Evolutionary conservation across 2,797 vertebrate species (phyloP).

Genomic region (Pseudochirops cupreus): DNA sequence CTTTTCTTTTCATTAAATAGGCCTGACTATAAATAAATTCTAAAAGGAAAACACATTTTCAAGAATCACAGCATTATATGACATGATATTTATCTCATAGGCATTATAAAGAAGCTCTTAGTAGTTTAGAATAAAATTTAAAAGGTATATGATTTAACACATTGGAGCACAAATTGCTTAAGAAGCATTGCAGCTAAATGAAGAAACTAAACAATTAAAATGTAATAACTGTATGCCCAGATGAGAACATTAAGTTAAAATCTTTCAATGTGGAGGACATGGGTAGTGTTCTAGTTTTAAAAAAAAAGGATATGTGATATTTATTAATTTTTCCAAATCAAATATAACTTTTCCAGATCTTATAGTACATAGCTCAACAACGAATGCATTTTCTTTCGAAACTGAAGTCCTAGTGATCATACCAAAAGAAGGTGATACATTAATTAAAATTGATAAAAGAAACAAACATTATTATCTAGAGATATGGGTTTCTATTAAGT

Average conservation of each 20-base stretch:
- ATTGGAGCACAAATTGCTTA: constrained; percentile 1
- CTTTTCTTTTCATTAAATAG: constrained; percentile 54
- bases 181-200: not conserved
- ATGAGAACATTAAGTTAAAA: constrained; percentile 41
- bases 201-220: constrained; percentile 26
- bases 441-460: not conserved
- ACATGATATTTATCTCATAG: not conserved
- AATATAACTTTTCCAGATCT: not conserved
- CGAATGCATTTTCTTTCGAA: constrained; percentile 26
- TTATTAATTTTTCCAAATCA: not conserved
- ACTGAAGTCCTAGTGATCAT: constrained; percentile 29
- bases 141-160: constrained; percentile 3
- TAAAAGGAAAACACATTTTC: constrained; percentile 12
- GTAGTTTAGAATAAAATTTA: constrained; percentile 33
- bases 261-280: constrained; percentile 33
- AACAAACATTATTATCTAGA: constrained; percentile 10
- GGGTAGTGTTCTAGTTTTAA: not conserved
- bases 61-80: constrained; percentile 21
- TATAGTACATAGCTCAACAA: constrained; percentile 9
- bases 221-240: constrained; percentile 35
- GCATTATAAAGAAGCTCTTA: constrained; percentile 36
- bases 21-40: constrained; percentile 24
- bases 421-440: not conserved
- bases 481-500: constrained; percentile 28
- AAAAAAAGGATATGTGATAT: not conserved